Evolutionary conservation across 1,140 invertebrate genomes (phyloP).

Genomic region (Drosophila teissieri): DNA sequence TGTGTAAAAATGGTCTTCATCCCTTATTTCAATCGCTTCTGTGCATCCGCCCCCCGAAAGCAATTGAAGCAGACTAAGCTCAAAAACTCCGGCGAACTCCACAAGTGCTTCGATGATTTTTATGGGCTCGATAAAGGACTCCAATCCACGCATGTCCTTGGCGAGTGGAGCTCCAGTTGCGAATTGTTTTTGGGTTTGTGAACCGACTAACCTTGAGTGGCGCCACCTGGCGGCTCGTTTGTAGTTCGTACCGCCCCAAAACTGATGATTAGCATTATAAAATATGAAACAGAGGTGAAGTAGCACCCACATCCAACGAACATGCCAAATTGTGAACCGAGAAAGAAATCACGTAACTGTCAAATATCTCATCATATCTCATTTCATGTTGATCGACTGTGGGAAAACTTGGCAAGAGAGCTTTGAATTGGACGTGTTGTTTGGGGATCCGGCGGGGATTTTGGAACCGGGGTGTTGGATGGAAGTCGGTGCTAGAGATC

Average conservation of each 20-base stretch:
- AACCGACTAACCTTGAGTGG: constrained; percentile 53
- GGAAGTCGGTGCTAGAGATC: constrained; percentile 53
- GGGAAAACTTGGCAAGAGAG: constrained; percentile 59
- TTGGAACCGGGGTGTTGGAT: constrained; percentile 19
- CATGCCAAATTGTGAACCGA: constrained; percentile 31
- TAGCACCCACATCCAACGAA: constrained; percentile 28
- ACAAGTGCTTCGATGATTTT: constrained; percentile 45
- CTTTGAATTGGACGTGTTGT: constrained; percentile 45
- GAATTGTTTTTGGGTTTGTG: constrained; percentile 58
- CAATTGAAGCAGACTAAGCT: constrained; percentile 41
- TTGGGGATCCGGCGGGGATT: constrained; percentile 35
- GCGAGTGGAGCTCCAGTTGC: constrained; percentile 21
- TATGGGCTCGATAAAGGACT: constrained; percentile 22
- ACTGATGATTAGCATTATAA: constrained; percentile 22
- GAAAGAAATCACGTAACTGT: constrained; percentile 83
- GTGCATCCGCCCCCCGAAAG: constrained; percentile 44
- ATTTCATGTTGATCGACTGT: constrained; percentile 81
- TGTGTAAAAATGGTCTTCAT: background rate
- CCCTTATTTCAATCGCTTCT: background rate
- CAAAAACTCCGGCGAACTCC: constrained; percentile 54
- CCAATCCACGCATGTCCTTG: constrained; percentile 71
- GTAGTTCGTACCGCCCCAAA: background rate
- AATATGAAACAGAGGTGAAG: constrained; percentile 2
- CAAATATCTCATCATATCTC: constrained; percentile 81
- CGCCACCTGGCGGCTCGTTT: constrained; percentile 55